Evolutionary conservation across 2,888 invertebrate species (phyloP).

Genomic region (Tipula vernalis): DNA sequence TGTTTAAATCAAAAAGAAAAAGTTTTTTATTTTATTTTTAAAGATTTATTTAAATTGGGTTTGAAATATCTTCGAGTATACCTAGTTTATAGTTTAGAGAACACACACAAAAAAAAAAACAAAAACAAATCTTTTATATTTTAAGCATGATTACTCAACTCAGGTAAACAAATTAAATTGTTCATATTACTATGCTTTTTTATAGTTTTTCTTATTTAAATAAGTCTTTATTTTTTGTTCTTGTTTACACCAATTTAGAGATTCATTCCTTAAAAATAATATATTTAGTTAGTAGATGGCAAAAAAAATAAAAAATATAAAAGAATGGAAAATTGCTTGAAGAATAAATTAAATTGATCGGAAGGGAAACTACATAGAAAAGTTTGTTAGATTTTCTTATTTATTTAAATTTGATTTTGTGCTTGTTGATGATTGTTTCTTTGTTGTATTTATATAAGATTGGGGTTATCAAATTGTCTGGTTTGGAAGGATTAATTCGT

Average conservation of each 20-base stretch:
- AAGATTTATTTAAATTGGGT: conserved; percentile 4
- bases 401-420: not conserved
- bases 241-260: too few species aligned
- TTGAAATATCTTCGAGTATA: not conserved
- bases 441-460: not conserved
- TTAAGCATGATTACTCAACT: conserved; percentile 4
- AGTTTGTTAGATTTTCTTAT: too few species aligned
- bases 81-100: too few species aligned
- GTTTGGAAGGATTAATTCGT: too few species aligned
- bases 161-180: conserved; percentile 4
- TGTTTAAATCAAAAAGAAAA: not conserved
- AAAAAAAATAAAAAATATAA: too few species aligned
- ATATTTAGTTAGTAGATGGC: not conserved
- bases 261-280: not conserved
- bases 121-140: not conserved
- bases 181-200: not conserved
- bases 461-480: not conserved
- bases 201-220: not conserved
- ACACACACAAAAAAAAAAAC: not conserved
- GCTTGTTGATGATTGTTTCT: not conserved
- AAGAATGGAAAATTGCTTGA: not conserved
- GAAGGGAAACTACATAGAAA: not conserved
- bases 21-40: not conserved
- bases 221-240: not conserved
- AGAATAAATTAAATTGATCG: not conserved